These are phyloP conservation scores for Canis aureus DNA, from an alignment of 2,113 vertebrate species.

Conservation along the genomic window DNA sequence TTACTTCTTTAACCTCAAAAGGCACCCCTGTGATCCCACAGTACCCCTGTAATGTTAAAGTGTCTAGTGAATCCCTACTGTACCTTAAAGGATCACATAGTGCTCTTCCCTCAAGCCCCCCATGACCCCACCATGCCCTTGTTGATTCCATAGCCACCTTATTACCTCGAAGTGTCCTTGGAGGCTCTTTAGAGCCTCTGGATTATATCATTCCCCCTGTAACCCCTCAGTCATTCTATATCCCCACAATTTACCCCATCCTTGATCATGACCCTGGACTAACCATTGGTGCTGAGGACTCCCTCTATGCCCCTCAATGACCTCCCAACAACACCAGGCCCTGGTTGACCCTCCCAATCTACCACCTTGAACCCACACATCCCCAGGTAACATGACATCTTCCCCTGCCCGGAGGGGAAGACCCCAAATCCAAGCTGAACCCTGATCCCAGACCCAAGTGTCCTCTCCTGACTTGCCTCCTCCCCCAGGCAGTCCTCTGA, in stretches of 20 bases:
- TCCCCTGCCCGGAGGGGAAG: not conserved
- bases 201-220: not conserved
- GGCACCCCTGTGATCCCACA: not conserved
- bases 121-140: not conserved
- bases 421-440: not conserved
- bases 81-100: not conserved
- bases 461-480: not conserved
- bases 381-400: not conserved
- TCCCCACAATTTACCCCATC: not conserved
- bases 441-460: not conserved
- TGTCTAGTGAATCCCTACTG: not conserved
- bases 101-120: not conserved
- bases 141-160: not conserved
- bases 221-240: not conserved
- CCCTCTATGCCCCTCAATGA: not conserved
- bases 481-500: conserved; percentile 92
- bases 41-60: not conserved
- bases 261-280: not conserved
- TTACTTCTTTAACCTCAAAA: not conserved
- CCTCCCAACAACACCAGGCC: not conserved
- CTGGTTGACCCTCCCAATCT: not conserved
- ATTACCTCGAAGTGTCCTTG: not conserved
- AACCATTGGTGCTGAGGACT: not conserved
- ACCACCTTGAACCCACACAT: not conserved
- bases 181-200: not conserved